phyloP scores from a whole-genome alignment of 2,797 vertebrate species.

The Microhierax caerulescens region DNA sequence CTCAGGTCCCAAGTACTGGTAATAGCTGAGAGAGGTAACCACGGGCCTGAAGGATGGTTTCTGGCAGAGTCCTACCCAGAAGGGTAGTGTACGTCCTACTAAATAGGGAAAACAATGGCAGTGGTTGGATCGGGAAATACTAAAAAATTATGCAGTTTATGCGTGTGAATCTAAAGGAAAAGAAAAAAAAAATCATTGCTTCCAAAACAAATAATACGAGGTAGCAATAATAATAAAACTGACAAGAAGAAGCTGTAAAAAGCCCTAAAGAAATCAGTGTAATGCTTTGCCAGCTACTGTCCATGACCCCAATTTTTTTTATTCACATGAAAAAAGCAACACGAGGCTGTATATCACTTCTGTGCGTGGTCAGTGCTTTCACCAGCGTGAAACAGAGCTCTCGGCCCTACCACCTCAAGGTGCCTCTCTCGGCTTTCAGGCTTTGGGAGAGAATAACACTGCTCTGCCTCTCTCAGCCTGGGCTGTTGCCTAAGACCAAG shows the following conservation, averaged over 20 bases:
- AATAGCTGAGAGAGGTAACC: background rate
- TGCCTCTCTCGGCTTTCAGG: background rate
- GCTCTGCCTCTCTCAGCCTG: background rate
- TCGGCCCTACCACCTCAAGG: background rate
- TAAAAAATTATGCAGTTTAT: background rate
- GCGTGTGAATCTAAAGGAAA: background rate
- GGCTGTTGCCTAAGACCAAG: background rate
- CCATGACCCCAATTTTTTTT: background rate
- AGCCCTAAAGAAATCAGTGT: background rate
- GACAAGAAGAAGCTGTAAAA: background rate
- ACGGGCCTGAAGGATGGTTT: background rate
- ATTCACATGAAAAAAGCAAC: rapidly evolving
- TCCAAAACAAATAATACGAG: background rate
- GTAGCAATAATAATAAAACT: background rate
- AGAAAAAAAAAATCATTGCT: background rate
- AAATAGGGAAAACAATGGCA: background rate
- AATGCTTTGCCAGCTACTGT: background rate
- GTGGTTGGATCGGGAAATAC: background rate
- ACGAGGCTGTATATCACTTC: background rate
- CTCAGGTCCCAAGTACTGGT: background rate
- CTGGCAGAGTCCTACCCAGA: background rate
- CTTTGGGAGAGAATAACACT: background rate
- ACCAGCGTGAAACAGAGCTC: background rate
- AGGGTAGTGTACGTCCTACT: background rate
- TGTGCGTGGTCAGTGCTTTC: background rate